Conservation (phyloP, 1,140 invertebrate species). For the Drosophila pruinosa region DNA sequence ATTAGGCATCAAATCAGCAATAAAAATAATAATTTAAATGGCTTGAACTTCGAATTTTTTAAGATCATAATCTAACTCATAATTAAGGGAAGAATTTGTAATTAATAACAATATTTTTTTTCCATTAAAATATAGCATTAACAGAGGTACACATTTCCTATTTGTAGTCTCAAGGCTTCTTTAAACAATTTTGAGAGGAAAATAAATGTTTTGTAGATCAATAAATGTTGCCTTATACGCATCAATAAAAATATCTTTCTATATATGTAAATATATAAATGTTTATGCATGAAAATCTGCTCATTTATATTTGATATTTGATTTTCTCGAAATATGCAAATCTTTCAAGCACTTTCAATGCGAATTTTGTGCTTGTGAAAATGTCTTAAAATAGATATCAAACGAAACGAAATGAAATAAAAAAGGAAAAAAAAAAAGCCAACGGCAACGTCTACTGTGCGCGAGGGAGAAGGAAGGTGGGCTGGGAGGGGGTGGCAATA, state of each 20-base stretch:
- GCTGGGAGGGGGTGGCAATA: neutral
- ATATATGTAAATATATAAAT: neutral
- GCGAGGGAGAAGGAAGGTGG: neutral
- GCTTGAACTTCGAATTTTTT: no score
- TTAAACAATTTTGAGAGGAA: neutral
- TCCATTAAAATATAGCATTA: neutral
- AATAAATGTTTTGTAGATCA: neutral
- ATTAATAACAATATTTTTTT: neutral
- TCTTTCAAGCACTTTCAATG: constrained; percentile 22
- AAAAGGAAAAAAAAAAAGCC: constrained; percentile 50
- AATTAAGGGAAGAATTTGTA: neutral
- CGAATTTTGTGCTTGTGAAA: constrained; percentile 36
- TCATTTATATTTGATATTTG: constrained; percentile 23
- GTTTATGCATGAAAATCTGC: constrained; percentile 8
- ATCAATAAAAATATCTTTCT: constrained; percentile 15
- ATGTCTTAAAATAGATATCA: constrained; percentile 66
- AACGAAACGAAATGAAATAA: constrained; percentile 46
- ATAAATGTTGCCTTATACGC: neutral
- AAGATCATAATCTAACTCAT: neutral
- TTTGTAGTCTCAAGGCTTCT: neutral
- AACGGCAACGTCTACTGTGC: neutral
- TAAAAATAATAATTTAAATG: no score
- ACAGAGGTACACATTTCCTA: neutral
- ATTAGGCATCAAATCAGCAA: no score
- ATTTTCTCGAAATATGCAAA: constrained; percentile 17